A percentile compares a stretch with the other conserved stretches of the same genome.
phyloP scores from a whole-genome alignment of 2,113 vertebrate genomes.

The Sclerurus mexicanus region DNA sequence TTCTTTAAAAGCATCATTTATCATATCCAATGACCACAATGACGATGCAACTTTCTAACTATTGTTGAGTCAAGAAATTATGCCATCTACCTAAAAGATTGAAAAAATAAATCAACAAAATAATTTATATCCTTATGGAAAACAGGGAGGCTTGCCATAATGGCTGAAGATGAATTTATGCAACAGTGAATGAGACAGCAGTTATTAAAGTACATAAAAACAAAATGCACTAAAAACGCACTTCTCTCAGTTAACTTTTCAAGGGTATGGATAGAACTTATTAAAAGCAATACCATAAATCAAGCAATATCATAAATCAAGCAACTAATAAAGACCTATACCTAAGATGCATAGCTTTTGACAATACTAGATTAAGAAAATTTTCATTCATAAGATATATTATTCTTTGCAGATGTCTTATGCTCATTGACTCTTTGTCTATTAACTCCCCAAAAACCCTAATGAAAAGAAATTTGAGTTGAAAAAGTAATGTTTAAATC shows the following conservation, averaged over 20 bases:
- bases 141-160: neutral
- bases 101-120: neutral
- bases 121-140: neutral
- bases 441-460: neutral
- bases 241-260: neutral
- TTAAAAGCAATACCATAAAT: neutral
- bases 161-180: neutral
- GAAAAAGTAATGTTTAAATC: neutral
- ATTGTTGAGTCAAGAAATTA: neutral
- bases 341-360: neutral
- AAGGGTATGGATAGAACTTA: neutral
- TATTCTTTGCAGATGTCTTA: neutral
- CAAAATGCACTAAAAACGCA: neutral
- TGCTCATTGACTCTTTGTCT: rapidly evolving
- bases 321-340: neutral
- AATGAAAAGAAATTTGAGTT: neutral
- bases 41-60: neutral
- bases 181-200: neutral
- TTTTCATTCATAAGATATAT: neutral
- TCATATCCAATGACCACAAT: neutral
- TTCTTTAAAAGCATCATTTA: neutral
- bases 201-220: neutral
- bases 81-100: neutral
- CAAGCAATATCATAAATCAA: neutral
- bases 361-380: neutral